These are phyloP conservation scores for Thymelicus acteon DNA, from an alignment of 2,888 invertebrate species.

Conservation along the genomic window DNA sequence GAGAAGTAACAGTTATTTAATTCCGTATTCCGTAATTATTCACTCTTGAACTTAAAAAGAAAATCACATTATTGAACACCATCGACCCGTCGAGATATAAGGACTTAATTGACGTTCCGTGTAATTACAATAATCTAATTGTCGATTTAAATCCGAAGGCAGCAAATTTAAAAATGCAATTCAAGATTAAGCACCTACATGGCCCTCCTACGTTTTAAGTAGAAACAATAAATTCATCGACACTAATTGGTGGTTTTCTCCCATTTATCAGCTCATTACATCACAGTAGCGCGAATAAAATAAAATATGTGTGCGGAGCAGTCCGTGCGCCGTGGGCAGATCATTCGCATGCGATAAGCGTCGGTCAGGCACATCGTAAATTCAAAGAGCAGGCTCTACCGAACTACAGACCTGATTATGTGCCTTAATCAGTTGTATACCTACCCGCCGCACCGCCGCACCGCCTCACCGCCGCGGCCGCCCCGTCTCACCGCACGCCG, in stretches of 20 bases:
- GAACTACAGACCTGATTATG: slow-evolving; percentile 83
- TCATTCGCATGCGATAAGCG: slow-evolving; percentile 84
- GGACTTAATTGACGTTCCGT: slow-evolving; percentile 60
- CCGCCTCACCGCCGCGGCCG: slow-evolving; percentile 17
- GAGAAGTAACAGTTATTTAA: not conserved
- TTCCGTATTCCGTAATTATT: not conserved
- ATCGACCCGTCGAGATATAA: slow-evolving; percentile 51
- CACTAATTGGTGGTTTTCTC: slow-evolving; percentile 85
- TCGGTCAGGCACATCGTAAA: slow-evolving; percentile 84
- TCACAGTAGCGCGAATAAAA: slow-evolving; percentile 85
- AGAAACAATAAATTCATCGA: slow-evolving; percentile 85
- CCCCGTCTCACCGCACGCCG: slow-evolving; percentile 1
- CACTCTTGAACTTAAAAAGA: slow-evolving; percentile 5
- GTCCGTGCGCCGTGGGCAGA: slow-evolving; percentile 81
- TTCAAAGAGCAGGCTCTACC: slow-evolving; percentile 81
- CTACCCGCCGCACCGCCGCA: slow-evolving; percentile 59
- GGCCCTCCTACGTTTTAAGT: slow-evolving; percentile 84
- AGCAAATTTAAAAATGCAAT: slow-evolving; percentile 75
- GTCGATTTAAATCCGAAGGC: slow-evolving; percentile 68
- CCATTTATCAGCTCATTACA: slow-evolving; percentile 85
- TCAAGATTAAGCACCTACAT: slow-evolving; percentile 76
- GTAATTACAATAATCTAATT: slow-evolving; percentile 66
- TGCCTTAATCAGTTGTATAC: slow-evolving; percentile 77
- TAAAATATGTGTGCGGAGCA: slow-evolving; percentile 83
- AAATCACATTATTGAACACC: slow-evolving; percentile 49